Evolutionary conservation across 2,888 invertebrate genomes (phyloP), one percentile per base, ranked within the genome.

Genomic region (Drosophila greeni): DNA sequence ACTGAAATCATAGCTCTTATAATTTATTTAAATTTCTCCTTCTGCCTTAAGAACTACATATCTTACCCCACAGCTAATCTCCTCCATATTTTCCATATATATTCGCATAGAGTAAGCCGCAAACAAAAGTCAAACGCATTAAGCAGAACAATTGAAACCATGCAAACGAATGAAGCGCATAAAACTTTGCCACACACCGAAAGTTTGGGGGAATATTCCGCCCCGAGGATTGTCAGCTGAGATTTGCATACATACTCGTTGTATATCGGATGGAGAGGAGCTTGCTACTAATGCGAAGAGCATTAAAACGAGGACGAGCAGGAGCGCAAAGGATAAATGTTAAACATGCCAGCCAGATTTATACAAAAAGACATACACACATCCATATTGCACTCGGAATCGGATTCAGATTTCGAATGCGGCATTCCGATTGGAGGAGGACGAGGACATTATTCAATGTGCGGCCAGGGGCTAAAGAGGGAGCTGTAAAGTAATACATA

Each of bases 401-500:
- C 18, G 12, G 31, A 37, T 51, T 31, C 55, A 29, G 3, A 29
- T 29, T 45, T 45, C 18, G 29, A 6, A 40, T 48, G 24, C 26
- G 34, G 48, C 2, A 48, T 45, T 40, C 11, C 42, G 45, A 72
- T 69, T 67, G 56, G 52, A 39, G 56, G 52, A 39, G 52, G 43
- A 33, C n/a, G 75, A 61, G 62, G 68, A 67, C 70, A 78, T 78
- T 79, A 76, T 76, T 79, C 76, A 82, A 75, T 72, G 70, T 79
- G 65, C 65, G 37, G 70, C 76, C 72, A 31, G 72, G 70, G 70
- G 76, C 79, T 55, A 37, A 31, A 40, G 64, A 60, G 54, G 54
- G 60, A 73, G 68, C 82, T 73, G 61, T 67, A 69, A 66, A 64
- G 73, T 68, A 79, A 79, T 72, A 82, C 75, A 79, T 75, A 69